phyloP scores from a whole-genome alignment of 2,113 vertebrate genomes.

The Papio anubis region DNA sequence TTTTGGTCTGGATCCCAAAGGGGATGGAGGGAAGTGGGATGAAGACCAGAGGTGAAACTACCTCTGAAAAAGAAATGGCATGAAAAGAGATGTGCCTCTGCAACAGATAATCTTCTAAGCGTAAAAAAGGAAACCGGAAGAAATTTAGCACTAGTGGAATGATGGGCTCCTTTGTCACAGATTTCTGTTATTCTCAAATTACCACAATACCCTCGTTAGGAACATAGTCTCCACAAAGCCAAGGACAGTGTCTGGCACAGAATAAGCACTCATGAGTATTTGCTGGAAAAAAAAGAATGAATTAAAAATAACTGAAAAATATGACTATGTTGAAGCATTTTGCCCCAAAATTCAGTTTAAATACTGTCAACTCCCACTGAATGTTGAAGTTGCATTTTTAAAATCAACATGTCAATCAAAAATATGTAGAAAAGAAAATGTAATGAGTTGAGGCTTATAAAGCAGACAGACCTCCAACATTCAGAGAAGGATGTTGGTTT shows the following conservation, averaged over 20 bases:
- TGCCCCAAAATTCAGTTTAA: neutral
- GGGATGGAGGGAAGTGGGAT: neutral
- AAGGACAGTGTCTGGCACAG: neutral
- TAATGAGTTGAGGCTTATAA: neutral
- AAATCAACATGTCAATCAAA: constrained; percentile 43
- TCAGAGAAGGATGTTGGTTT: neutral
- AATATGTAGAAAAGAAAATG: neutral
- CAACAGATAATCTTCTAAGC: neutral
- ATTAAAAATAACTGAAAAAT: constrained; percentile 1
- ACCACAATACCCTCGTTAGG: neutral
- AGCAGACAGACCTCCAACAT: neutral
- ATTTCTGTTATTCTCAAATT: neutral
- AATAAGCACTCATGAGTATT: neutral
- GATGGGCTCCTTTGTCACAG: rapidly evolving
- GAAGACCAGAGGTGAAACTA: neutral
- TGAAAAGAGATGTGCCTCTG: neutral
- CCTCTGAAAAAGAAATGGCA: neutral
- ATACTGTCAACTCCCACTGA: neutral
- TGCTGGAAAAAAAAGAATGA: neutral
- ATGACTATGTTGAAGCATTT: neutral
- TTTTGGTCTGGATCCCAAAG: neutral
- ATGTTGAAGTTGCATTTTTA: neutral
- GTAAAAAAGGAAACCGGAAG: neutral
- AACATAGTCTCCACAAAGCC: neutral
- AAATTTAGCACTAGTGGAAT: neutral